Base-by-base conservation (phyloP, 2,113 vertebrate genomes). In the Proterorhinus semilunaris region DNA sequence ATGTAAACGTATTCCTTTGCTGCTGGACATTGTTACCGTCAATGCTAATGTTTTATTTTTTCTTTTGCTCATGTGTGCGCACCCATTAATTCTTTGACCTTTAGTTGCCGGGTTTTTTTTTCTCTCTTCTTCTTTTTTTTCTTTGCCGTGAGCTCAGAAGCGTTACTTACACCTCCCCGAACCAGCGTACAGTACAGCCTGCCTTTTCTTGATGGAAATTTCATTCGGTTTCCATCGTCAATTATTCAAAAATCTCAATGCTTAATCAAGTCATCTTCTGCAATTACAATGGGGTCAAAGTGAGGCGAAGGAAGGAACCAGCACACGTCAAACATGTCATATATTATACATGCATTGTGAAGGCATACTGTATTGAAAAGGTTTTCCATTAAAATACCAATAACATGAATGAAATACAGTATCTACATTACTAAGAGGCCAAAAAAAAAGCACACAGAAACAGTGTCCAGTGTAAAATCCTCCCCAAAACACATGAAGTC, bases 191-290 rank as follows among this genome's bases (percentile, higher is more conserved):
- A 42, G n/a, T 90, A 90, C 53, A 55, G 17, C 8, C 91, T 94
- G 85, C 87, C 89, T 90, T 94, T 94, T 95, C 92, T 92, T 90
- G 84, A 93, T 94, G 94, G 93, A 96, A 95, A 97, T 95, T 95
- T 95, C 94, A 95, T 96, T 92, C 83, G 90, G 94, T 95, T 98
- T 96, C 94, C 94, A 93, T 82, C 91, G 95, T 96, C 70, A 95
- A 95, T 97, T 94, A 95, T 98, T 96, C 92, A 97, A 90, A 57
- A 54, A 93, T 88, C 89, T 75, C 69, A 62, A 66, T 69, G 71
- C 66, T 84, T 90, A 89, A 87, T 88, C 72, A 86, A 84, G 72
- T 46, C 63, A 80, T 78, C 69, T 65, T 73, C 62, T 62, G 44
- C 65, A 58, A 51, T 69, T 49, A 64, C 58, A 72, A 15, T 43